phyloP scores from a whole-genome alignment of 1,140 invertebrate genomes.

The Atta colombica region DNA sequence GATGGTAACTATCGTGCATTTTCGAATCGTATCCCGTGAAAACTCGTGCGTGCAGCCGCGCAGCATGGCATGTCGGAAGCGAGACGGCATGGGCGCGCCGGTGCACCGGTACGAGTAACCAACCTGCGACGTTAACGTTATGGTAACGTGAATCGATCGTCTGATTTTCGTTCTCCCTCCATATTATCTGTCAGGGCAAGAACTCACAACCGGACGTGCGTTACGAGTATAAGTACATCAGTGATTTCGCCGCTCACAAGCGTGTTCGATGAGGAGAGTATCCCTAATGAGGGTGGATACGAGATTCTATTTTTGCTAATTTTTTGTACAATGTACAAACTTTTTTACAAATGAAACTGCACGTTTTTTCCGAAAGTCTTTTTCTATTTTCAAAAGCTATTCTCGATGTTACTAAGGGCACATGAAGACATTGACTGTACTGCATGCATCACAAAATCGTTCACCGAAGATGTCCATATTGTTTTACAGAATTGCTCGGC shows the following conservation, averaged over 20 bases:
- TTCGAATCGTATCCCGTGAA: constrained; percentile 5
- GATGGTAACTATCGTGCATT: constrained; percentile 21
- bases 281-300: neutral
- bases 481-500: constrained; percentile 4
- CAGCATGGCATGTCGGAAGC: constrained; percentile 53
- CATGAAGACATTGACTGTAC: neutral
- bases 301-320: constrained; percentile 33
- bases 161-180: constrained; percentile 27
- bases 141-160: constrained; percentile 75
- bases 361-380: neutral
- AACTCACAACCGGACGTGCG: constrained; percentile 45
- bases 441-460: neutral
- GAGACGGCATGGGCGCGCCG: constrained; percentile 61
- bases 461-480: neutral
- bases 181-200: constrained; percentile 47
- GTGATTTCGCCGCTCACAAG: neutral
- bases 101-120: constrained; percentile 63
- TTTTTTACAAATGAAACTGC: neutral
- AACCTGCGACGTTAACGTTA: constrained; percentile 69
- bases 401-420: neutral
- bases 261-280: too few species aligned
- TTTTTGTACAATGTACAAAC: neutral
- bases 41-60: constrained; percentile 46
- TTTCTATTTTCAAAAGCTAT: neutral
- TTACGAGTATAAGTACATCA: constrained; percentile 8